Conservation (phyloP, 2,797 vertebrate genomes). For the Liasis olivaceus region DNA sequence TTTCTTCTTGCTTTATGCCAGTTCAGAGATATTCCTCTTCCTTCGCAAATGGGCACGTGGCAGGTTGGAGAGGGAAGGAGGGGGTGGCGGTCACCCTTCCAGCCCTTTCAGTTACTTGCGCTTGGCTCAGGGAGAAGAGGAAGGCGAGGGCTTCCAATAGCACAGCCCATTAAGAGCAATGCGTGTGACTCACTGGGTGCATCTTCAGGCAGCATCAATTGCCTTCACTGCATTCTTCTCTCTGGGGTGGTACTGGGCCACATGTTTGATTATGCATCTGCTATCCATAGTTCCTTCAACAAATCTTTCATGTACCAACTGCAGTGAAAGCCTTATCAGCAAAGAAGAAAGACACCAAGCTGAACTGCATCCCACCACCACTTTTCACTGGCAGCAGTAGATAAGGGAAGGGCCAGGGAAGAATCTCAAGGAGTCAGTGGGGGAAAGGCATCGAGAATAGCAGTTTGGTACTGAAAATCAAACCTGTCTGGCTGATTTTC, state of each 20-base stretch:
- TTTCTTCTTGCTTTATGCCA: background rate
- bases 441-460: too few species aligned
- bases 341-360: too few species aligned
- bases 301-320: background rate
- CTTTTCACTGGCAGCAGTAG: too few species aligned
- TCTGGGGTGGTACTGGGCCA: background rate
- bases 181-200: background rate
- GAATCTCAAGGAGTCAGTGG: too few species aligned
- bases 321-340: too few species aligned
- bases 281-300: background rate
- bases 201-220: background rate
- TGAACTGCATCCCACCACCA: too few species aligned
- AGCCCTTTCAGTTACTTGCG: too few species aligned
- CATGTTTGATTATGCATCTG: background rate
- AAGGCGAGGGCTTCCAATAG: background rate
- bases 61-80: too few species aligned
- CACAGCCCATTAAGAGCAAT: background rate
- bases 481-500: constrained; percentile 31
- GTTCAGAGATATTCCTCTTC: background rate
- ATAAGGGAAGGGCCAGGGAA: too few species aligned
- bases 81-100: too few species aligned
- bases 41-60: too few species aligned
- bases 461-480: background rate
- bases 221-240: background rate
- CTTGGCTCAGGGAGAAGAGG: background rate